Base-by-base conservation (phyloP, 2,888 invertebrate species). In the Eledona agricola region DNA sequence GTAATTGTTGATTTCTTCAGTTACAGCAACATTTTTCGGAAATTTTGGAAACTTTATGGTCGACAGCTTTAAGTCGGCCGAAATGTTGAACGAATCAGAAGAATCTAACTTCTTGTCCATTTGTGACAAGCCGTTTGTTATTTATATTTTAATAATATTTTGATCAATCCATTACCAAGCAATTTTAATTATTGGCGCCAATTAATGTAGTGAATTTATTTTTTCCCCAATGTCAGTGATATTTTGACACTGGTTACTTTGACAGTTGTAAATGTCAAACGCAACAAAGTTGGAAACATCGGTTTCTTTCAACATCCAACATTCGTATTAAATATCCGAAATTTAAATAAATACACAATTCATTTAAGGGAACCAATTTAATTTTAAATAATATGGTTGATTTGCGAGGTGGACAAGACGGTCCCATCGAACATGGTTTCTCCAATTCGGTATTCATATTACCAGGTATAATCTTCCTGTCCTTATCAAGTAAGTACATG, bases 401-500 rank as follows among this genome's bases (percentile, higher is more conserved):
- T 77, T 80, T 93, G 68, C 86, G 89, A 55, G 89, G 88, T 11
- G 86, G 87, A 32, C 83, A 87, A 52, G 90, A 90, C 65, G 88
- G 89, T 3, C 90, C 89, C 0, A 82, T 90, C 68, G 90, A 92
- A 74, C 90, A 92, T 77, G 90, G 90, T 62, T 93, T 94, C 78
- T 90, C 91, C 58, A 93, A 94, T 78, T 80, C 86, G 26, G 90
- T 93, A 62, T 93, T 94, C 75, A 88, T 93, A 65, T 72, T 93
- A 66, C 93, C 94, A 63, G 92, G 88, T 38, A 84, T 92, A 63
- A 82, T 93, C 61, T 86, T 93, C 64, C 78, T 88, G 62, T 83
- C 86, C 62, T 80, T 94, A 71, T 84, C 90, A 77, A 88, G 93
- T 93, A 78, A 83, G 81, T 58, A 31, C 13, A 25, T 10, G 15